Conservation (phyloP, 2,888 invertebrate species). For the Cyclophora albipunctata region DNA sequence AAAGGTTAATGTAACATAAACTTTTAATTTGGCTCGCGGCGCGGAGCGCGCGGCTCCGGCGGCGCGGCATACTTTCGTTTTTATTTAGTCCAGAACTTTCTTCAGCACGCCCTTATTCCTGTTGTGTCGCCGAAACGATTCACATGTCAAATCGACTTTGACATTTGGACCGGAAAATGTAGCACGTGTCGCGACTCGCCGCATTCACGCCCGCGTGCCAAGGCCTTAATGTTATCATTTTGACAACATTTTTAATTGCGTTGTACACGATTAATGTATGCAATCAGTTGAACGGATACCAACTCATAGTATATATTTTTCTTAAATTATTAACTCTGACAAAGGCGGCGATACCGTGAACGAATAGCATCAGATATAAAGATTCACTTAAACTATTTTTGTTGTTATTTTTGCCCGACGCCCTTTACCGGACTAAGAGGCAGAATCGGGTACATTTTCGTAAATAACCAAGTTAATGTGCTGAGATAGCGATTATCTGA, state of each 20-base stretch:
- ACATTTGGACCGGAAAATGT: conserved; percentile 30
- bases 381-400: too few relatives aligned
- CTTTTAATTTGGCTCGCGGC: conserved; percentile 5
- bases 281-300: too few relatives aligned
- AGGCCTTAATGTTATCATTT: too few relatives aligned
- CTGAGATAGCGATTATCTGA: conserved; percentile 24
- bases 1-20: conserved; percentile 1
- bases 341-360: too few relatives aligned
- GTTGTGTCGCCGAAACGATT: conserved; percentile 19
- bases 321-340: too few relatives aligned
- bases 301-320: too few relatives aligned
- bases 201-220: too few relatives aligned
- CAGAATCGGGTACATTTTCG: conserved; percentile 5
- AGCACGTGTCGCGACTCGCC: conserved; percentile 1
- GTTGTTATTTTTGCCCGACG: too few relatives aligned
- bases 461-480: conserved; percentile 23
- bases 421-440: too few relatives aligned
- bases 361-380: too few relatives aligned
- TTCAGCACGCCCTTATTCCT: conserved; percentile 16
- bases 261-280: too few relatives aligned
- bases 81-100: conserved; percentile 18
- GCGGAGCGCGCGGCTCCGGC: conserved; percentile 15
- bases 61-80: conserved; percentile 18
- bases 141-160: conserved; percentile 21
- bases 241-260: too few relatives aligned